Evolutionary conservation across 1,140 invertebrate genomes (phyloP).

Genomic region (Monomorium pharaonis): DNA sequence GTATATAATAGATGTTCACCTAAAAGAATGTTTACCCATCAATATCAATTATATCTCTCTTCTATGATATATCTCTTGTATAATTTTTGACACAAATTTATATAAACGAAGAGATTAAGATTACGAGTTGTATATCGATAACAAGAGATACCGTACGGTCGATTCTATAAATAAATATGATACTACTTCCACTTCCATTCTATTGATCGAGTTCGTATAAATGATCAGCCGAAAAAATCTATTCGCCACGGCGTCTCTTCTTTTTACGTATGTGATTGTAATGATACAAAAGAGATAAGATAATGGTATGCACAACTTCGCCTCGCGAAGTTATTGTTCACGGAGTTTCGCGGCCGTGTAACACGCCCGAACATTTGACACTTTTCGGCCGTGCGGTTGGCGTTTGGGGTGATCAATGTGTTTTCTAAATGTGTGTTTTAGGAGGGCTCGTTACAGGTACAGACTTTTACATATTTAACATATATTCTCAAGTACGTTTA

Average conservation of each 20-base stretch:
- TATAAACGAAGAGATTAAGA: neutral
- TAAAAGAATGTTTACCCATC: neutral
- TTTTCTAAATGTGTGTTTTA: slow-evolving; percentile 22
- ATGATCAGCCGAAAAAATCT: neutral
- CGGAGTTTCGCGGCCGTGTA: neutral
- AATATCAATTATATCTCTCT: neutral
- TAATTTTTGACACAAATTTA: neutral
- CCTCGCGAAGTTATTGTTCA: slow-evolving; percentile 18
- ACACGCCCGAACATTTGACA: neutral
- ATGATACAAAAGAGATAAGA: slow-evolving; percentile 49
- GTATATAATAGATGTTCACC: too few relatives aligned
- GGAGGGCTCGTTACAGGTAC: slow-evolving; percentile 48
- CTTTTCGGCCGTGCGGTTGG: neutral
- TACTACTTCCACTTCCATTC: neutral
- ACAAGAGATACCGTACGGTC: neutral
- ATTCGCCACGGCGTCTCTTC: neutral
- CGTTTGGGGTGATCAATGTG: slow-evolving; percentile 2
- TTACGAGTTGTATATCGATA: neutral
- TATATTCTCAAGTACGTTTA: neutral
- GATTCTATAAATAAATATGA: slow-evolving; percentile 5
- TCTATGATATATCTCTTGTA: neutral
- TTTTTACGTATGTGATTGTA: neutral
- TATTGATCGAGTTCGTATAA: neutral
- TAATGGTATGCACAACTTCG: slow-evolving; percentile 35
- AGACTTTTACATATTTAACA: slow-evolving; percentile 36